phyloP scores from a whole-genome alignment of 2,797 vertebrate genomes.

The Liasis olivaceus region DNA sequence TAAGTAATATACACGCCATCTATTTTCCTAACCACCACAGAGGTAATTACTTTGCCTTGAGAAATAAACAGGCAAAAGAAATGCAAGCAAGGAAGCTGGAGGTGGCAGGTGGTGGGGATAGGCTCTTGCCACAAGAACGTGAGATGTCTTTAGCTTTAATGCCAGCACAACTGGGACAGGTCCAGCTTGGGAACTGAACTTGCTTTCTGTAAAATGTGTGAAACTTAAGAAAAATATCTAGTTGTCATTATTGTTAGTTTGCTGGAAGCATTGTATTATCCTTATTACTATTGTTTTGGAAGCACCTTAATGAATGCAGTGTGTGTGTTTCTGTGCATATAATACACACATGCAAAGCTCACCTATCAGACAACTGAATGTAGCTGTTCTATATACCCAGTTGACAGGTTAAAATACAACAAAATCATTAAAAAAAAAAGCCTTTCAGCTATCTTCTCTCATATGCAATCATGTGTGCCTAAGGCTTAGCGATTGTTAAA shows the following conservation, averaged over 20 bases:
- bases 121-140: background rate
- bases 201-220: conserved; percentile 45
- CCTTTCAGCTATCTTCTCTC: conserved; percentile 60
- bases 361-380: conserved; percentile 76
- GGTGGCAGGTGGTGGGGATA: background rate
- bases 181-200: conserved; percentile 14
- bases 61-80: background rate
- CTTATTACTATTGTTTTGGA: conserved; percentile 52
- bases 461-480: conserved; percentile 70
- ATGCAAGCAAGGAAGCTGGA: background rate
- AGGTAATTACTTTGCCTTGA: background rate
- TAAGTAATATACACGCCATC: background rate
- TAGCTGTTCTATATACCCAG: conserved; percentile 67
- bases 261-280: conserved; percentile 55
- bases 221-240: conserved; percentile 56
- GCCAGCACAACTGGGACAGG: conserved; percentile 27
- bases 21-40: background rate
- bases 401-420: conserved; percentile 41
- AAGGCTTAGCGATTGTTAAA: conserved; percentile 71
- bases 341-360: conserved; percentile 59
- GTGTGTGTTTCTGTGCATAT: conserved; percentile 50
- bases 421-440: conserved; percentile 39
- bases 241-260: conserved; percentile 52
- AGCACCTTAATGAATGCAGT: conserved; percentile 75
- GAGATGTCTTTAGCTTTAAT: conserved; percentile 10